Evolutionary conservation across 2,888 invertebrate genomes (phyloP), one percentile per base, ranked within the genome.

Genomic region (Acheta domesticus): DNA sequence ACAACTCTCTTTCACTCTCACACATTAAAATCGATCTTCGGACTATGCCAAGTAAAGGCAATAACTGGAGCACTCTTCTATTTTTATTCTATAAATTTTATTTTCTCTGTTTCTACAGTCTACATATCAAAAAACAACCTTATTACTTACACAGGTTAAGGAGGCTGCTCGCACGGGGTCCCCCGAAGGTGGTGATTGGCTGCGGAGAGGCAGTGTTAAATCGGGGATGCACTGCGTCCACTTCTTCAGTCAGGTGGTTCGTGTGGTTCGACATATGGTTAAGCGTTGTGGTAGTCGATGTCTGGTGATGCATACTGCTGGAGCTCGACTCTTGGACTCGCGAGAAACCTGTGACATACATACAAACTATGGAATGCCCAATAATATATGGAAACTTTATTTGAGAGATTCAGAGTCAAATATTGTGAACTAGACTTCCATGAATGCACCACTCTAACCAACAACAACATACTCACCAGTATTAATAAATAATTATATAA

Each of bases 181-280:
- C 62, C 16, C 14, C n/a, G 62, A 62, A 62, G 8, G 62, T 5
- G n/a, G 48, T 23, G 16, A n/a, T 14, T 62, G 79, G 73, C 23
- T 62, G 50, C 48, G 81, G 78, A 20, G 82, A 77, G 76, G 83
- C 84, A 20, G 80, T 77, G n/a, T 82, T 49, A 77, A 85, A 86
- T 77, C 84, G 83, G 76, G 86, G 85, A 74, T 85, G 84, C 2
- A 80, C 82, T 8, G 84, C 83, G 78, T 86, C 86, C 1, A 76
- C 49, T 76, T 79, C 81, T 75, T 80, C 75, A 8, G 77, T 16
- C 19, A 77, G 36, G 14, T 74, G 48, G 73, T 48, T 73, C 19
- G 75, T 76, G 62, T 62, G 16, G 62, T 62, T 62, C 62, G 36
- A 73, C 77, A 36, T 77, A 50, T 23, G 75, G 62, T 14, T 73